A percentile compares a stretch with the other conserved stretches of the same genome.
Evolutionary conservation across 2,797 vertebrate genomes (phyloP).

Genomic region (Dicrostonyx torquatus): DNA sequence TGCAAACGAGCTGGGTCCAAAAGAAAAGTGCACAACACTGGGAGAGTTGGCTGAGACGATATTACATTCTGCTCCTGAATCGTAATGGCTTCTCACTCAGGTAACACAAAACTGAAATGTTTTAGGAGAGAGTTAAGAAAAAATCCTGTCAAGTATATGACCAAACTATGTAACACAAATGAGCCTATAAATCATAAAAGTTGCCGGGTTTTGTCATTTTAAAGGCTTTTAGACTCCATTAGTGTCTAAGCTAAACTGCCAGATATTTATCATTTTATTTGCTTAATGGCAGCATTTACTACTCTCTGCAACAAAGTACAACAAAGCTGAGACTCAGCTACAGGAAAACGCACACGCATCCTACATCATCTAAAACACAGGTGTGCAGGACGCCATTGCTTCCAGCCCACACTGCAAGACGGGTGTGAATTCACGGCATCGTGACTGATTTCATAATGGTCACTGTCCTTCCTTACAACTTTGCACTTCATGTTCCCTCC

Average conservation of each 20-base stretch:
- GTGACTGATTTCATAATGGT: not conserved
- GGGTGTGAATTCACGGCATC: not conserved
- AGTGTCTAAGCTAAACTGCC: conserved; percentile 77
- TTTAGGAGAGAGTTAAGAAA: conserved; percentile 74
- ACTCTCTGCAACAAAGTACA: conserved; percentile 40
- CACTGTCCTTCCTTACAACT: not conserved
- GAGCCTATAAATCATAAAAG: conserved; percentile 74
- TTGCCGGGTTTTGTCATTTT: conserved; percentile 77
- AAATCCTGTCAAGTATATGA: conserved; percentile 72
- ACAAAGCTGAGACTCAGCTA: conserved; percentile 60
- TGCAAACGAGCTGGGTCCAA: not conserved
- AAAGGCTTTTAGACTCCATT: conserved; percentile 84
- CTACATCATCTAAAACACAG: conserved; percentile 10
- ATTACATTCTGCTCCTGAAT: conserved; percentile 61
- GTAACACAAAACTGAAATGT: conserved; percentile 75
- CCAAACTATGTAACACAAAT: conserved; percentile 79
- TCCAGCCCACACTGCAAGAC: not conserved
- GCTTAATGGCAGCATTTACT: conserved; percentile 75
- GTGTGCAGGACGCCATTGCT: not conserved
- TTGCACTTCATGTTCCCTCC: not conserved
- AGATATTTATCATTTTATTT: conserved; percentile 80
- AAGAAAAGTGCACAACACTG: not conserved
- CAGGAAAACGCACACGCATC: not conserved
- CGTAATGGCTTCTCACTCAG: conserved; percentile 75
- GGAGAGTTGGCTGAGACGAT: conserved; percentile 59